Evolutionary conservation across 2,113 vertebrate species (phyloP).

Genomic region (Indri indri): DNA sequence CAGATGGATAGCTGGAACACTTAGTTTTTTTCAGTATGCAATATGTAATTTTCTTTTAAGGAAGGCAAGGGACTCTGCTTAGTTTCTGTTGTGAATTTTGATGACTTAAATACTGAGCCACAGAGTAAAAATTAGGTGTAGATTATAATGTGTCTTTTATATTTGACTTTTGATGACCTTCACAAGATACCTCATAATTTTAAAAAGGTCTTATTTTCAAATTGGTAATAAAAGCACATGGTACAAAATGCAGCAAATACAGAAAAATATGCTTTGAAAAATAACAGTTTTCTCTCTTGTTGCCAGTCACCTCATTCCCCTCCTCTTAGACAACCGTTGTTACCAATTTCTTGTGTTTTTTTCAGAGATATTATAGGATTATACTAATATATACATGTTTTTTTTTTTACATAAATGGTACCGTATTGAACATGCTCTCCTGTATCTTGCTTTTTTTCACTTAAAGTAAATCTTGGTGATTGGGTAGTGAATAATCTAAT

Average conservation of each 20-base stretch:
- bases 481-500: background rate
- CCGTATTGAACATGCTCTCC: background rate
- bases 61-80: background rate
- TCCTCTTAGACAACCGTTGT: background rate
- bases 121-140: background rate
- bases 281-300: background rate
- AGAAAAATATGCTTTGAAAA: background rate
- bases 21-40: background rate
- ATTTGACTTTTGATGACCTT: background rate
- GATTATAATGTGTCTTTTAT: background rate
- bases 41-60: background rate
- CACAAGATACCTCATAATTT: background rate
- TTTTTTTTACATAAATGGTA: background rate
- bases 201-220: slow-evolving; percentile 31
- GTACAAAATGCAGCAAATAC: background rate
- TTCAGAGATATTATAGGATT: background rate
- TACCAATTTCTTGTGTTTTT: background rate
- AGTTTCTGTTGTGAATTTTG: slow-evolving; percentile 17
- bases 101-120: background rate
- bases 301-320: background rate
- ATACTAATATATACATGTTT: background rate
- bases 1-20: background rate
- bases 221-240: background rate
- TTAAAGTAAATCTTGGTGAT: background rate
- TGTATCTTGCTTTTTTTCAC: slow-evolving; percentile 13